phyloP scores from a whole-genome alignment of 2,888 invertebrate genomes.

The Xestia sexstrigata region DNA sequence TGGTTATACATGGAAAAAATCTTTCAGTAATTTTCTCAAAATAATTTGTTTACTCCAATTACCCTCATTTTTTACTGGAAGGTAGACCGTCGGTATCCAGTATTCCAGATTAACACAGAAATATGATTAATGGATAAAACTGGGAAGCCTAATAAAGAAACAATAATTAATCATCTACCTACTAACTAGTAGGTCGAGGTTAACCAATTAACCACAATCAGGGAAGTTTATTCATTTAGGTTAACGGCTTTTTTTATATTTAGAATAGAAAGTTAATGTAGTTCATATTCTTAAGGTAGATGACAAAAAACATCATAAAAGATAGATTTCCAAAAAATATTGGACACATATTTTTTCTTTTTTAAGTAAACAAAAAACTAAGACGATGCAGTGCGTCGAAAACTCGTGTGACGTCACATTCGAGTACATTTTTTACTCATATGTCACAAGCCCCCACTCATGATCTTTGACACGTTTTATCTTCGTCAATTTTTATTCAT shows the following conservation, averaged over 20 bases:
- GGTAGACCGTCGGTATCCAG: conserved; percentile 10
- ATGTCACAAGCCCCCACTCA: too few species aligned
- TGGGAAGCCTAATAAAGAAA: conserved; percentile 54
- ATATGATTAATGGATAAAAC: conserved; percentile 64
- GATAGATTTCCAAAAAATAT: too few species aligned
- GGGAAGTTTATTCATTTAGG: conserved; percentile 38
- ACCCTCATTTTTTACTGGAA: neutral
- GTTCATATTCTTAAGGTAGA: conserved; percentile 38
- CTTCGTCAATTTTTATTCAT: too few species aligned
- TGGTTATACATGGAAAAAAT: neutral
- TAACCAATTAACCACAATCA: conserved; percentile 43
- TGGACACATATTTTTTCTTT: too few species aligned
- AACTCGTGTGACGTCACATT: too few species aligned
- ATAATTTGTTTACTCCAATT: conserved; percentile 1
- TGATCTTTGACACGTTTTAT: too few species aligned
- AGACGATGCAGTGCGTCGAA: too few species aligned
- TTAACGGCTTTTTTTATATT: conserved; percentile 22
- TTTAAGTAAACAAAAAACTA: too few species aligned
- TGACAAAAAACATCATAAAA: too few species aligned
- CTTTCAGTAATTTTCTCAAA: neutral
- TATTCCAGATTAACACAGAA: conserved; percentile 51
- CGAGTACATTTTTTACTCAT: too few species aligned
- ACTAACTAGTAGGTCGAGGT: conserved; percentile 33
- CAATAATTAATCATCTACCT: conserved; percentile 57
- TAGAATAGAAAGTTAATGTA: conserved; percentile 29